Percentiles rank a stretch among this genome's conserved stretches.
phyloP scores from a whole-genome alignment of 2,113 vertebrate species.

The Erpornis zantholeuca region DNA sequence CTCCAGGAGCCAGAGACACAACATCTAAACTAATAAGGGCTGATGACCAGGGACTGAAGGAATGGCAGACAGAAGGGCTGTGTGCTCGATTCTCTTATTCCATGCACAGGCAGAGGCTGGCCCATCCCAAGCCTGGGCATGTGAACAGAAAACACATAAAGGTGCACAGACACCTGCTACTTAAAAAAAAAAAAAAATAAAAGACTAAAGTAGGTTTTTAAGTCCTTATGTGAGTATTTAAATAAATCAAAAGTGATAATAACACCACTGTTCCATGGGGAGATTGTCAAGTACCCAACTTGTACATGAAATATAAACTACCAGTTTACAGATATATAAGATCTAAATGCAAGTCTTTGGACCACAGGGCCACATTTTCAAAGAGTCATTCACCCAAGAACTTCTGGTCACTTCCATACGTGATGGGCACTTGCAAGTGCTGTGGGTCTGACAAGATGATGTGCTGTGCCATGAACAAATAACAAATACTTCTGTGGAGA shows the following conservation, averaged over 20 bases:
- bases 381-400: not conserved
- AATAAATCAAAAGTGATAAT: slow-evolving; percentile 8
- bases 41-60: not conserved
- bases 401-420: slow-evolving; percentile 51
- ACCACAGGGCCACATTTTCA: not conserved
- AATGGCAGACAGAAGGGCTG: not conserved
- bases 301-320: not conserved
- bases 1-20: not conserved
- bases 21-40: not conserved
- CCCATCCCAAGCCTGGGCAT: not conserved
- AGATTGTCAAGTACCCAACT: not conserved
- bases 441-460: slow-evolving; percentile 18
- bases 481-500: slow-evolving; percentile 31
- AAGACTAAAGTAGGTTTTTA: not conserved
- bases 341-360: not conserved
- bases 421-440: not conserved
- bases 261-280: not conserved
- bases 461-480: slow-evolving; percentile 38
- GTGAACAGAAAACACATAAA: not conserved
- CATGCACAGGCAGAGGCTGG: accelerated
- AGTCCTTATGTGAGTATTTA: not conserved
- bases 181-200: not conserved
- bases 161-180: not conserved
- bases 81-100: not conserved
- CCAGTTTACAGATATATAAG: not conserved